Evolutionary conservation across 92 coral and sea anemone genomes (phyloP), one percentile per base, ranked within the genome.

Genomic region (Epizoanthus fatuus): DNA sequence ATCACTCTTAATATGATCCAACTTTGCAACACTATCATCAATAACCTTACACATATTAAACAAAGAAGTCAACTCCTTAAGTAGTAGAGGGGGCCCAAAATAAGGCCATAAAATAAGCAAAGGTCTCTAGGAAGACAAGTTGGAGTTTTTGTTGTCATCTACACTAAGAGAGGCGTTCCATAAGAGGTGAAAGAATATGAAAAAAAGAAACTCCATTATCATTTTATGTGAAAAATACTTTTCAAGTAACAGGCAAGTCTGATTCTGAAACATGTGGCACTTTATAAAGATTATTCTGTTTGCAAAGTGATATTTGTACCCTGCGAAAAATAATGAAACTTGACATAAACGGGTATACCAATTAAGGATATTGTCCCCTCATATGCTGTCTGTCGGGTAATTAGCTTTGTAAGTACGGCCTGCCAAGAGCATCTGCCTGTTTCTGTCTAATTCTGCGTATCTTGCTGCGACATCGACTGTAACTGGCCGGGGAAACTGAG

Each of bases 321-420:
- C 49, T 42, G 10, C 13, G 72, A 66, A 17, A 15, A 66, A 37
- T 37, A 39, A 66, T 66, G 13, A 13, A 44, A 66, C 72, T 15
- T 66, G 72, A 66, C 47, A 66, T 66, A 66, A 66, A 66, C 72
- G 47, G 72, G 49, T 39, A 37, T 66, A 66, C 72, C 38, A 66
- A 66, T 66, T 66, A 66, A n/a, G 42, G 42, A 37, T 63, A 63
- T 63, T 63, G 6, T 35, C 49, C 49, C 72, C 11, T 49, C 53
- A 49, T 49, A 37, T 38, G 72, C 22, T 64, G 70, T 66, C 44
- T 37, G 72, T 32, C 32, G 72, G 49, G 38, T 66, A 37, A 66
- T 66, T 66, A 66, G 72, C 44, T 66, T 37, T 35, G 44, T 9
- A 66, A 66, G 72, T 42, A 66, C 38, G 72, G 72, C 72, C 3